Evolutionary conservation across 2,113 vertebrate genomes (phyloP), one percentile per base, ranked within the genome.

Genomic region (Danio rerio): DNA sequence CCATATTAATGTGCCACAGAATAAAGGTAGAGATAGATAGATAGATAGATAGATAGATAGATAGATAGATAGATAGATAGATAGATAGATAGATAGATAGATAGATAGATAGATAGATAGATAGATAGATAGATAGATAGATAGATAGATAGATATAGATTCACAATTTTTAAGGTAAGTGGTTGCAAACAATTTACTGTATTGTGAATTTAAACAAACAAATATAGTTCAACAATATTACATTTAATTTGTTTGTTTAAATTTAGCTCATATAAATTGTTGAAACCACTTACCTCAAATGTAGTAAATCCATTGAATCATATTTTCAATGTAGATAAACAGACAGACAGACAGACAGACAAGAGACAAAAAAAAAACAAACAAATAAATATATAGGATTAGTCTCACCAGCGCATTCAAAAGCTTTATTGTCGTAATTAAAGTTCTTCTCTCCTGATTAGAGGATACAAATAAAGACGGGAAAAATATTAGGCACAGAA

Each of bases 381-480:
- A 56, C 0, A 43, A 8, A 16, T 9, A 58, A 20, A 74, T 8
- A 58, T 2, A 42, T 5, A 15, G 4, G 49, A 9, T 9, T 59
- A 59, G 10, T 52, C 81, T 83, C 45, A 86, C 84, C 81, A 86
- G 77, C 12, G 0, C 5, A 52, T 15, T 31, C 8, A 86, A 77
- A 12, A 43, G 18, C 10, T 6, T 10, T 13, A 77, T 77, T 13
- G 80, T 81, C 16, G 9, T 12, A 1, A 1, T 5, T 12, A 13
- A 78, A 42, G 18, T 18, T 12, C 31, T 75, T 2, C 42, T 15
- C 13, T 76, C 47, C 6, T 9, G 20, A 10, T 0, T 16, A 5
- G 12, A 45, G 63, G 45, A 71, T 50, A 42, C 47, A 63, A 43
- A 71, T 8, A 77, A 15, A 52, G 9, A 5, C 7, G 69, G 20